These are phyloP conservation scores for Heliconius sara DNA, from an alignment of 2,888 invertebrate genomes.

Conservation along the genomic window DNA sequence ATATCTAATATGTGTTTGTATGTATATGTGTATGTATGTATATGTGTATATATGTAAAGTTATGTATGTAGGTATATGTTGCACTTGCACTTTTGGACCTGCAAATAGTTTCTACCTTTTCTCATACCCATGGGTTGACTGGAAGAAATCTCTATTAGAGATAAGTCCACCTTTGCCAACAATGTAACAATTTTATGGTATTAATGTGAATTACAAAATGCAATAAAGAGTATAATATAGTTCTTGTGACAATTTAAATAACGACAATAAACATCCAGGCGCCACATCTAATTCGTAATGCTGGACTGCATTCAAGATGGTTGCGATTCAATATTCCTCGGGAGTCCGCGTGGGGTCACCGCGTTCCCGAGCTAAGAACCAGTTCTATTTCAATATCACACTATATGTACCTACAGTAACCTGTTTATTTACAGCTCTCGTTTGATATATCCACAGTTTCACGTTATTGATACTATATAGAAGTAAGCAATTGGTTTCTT, in stretches of 20 bases:
- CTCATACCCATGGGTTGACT: too few relatives aligned
- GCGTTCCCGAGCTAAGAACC: slow-evolving; percentile 74
- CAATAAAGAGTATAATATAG: too few relatives aligned
- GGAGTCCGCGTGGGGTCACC: slow-evolving; percentile 73
- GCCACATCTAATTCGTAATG: slow-evolving; percentile 77
- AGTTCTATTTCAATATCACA: slow-evolving; percentile 82
- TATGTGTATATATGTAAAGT: too few relatives aligned
- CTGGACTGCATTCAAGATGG: slow-evolving; percentile 64
- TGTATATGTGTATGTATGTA: too few relatives aligned
- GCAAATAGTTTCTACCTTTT: too few relatives aligned
- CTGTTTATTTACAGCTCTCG: slow-evolving; percentile 62
- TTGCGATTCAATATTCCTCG: slow-evolving; percentile 74
- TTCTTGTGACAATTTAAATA: slow-evolving; percentile 36
- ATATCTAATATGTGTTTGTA: too few relatives aligned
- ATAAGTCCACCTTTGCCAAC: too few relatives aligned
- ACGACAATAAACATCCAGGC: slow-evolving; percentile 71
- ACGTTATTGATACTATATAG: slow-evolving; percentile 13
- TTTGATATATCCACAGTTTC: slow-evolving; percentile 48
- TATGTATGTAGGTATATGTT: too few relatives aligned
- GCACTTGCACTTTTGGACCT: too few relatives aligned
- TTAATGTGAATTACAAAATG: too few relatives aligned
- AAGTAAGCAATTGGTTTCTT: background rate
- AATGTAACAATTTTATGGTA: too few relatives aligned
- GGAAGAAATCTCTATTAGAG: too few relatives aligned
- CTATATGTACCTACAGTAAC: slow-evolving; percentile 65